Conservation (phyloP, 2,797 vertebrate species). For the Peromyscus eremicus region DNA sequence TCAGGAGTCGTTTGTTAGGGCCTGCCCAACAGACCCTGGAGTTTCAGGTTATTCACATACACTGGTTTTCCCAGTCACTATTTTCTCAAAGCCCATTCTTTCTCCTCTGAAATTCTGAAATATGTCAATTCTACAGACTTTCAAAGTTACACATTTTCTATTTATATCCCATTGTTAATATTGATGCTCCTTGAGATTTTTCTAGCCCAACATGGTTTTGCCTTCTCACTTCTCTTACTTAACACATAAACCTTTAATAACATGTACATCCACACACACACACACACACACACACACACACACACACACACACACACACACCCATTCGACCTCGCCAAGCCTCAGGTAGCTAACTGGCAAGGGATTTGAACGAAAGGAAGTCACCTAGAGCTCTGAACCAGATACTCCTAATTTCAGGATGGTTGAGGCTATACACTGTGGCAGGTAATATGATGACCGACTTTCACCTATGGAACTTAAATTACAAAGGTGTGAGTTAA, state of each 20-base stretch:
- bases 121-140: background rate
- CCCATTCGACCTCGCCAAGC: background rate
- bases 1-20: background rate
- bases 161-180: constrained; percentile 35
- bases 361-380: background rate
- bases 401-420: background rate
- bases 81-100: constrained; percentile 48
- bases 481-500: background rate
- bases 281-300: no score
- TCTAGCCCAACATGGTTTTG: background rate
- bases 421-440: background rate
- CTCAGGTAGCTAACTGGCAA: background rate
- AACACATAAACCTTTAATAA: constrained; percentile 15
- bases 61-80: background rate
- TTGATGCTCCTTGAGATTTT: constrained; percentile 30
- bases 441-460: background rate
- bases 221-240: constrained; percentile 33
- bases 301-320: no score
- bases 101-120: constrained; percentile 51
- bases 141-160: constrained; percentile 11
- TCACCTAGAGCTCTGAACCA: background rate
- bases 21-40: background rate
- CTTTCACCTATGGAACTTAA: background rate
- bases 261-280: background rate
- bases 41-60: background rate